Evolutionary conservation across 2,888 invertebrate species (phyloP), one percentile per base, ranked within the genome.

Genomic region (Lasioglossum lativentre): DNA sequence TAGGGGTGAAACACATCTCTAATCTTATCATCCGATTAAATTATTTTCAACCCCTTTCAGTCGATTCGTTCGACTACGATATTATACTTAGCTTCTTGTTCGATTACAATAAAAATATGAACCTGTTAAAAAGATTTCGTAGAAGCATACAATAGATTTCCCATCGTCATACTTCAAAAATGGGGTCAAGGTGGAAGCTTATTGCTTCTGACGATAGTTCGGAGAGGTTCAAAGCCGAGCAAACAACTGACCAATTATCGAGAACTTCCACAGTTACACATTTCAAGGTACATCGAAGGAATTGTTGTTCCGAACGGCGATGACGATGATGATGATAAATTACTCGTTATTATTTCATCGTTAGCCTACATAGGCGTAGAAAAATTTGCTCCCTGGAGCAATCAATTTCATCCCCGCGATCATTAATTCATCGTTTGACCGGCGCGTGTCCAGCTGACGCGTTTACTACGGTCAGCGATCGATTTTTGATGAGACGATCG

Each of bases 401-500:
- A 59, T 59, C 27, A 59, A 59, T 59, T 59, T 52, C 34, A 66
- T 66, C 66, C 27, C 66, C 6, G 19, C 66, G 66, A 30, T 30
- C 30, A 16, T 66, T 34, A 30, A 30, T 66, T 66, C 34, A 30
- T 19, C 30, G 30, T 34, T 19, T 19, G 27, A 30, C 66, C 30
- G 30, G 19, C 16, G 27, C 59, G 27, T n/a, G 8, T 16, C 8
- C 45, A 16, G 52, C n/a, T 27, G 34, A 23, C 68, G 30, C 12
- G 42, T n/a, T n/a, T n/a, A n/a, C n/a, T 38, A 5, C 66, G 52
- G 66, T 66, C 16, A 19, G 6, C 34, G 38, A 27, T 56, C 82
- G 56, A 82, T 82, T 52, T 82, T 76, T 38, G 12, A n/a, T 27
- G 66, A 76, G 59, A 30, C 56, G 27, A 70, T 74, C 34, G 27